Base-by-base conservation (phyloP, 2,113 vertebrate genomes). In the Empidonax traillii region DNA sequence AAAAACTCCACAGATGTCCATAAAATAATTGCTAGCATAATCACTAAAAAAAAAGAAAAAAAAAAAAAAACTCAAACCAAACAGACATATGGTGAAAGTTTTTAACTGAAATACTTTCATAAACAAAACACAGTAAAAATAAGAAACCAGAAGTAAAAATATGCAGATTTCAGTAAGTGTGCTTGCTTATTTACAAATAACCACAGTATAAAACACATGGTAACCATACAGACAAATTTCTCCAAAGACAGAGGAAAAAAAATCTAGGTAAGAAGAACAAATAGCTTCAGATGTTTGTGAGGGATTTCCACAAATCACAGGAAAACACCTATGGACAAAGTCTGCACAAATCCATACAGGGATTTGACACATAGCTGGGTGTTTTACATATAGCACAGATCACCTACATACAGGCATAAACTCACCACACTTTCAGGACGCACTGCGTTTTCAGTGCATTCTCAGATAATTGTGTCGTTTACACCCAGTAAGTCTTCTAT, bases 371-470 rank as follows among this genome's bases (percentile, higher is more conserved):
- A 12, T 3, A 30, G 7, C 1, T 2, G 8, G 62, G 37, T 21
- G n/a, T 80, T 89, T 76, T 35, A 47, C 33, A 53, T 12, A 8
- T 31, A 76, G 39, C 37, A 62, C 44, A 85, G 11, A 66, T 18
- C 28, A 52, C 44, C 31, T 24, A 25, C 0, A 0, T 12, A 59
- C 5, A 79, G 55, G 15, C 65, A 67, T 1, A 85, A 85, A 66
- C 4, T 3, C 51, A 28, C 28, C 0, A 0, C 13, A 8, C 10
- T 8, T 35, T 13, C 30, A 53, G 46, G 59, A 66, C 0, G 1
- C 33, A 2, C 27, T 7, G 58, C 27, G 37, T 14, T 90, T 35
- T 10, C 37, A 19, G 19, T 5, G 47, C 11, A 1, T 55, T 62
- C 39, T 43, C 78, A 69, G 41, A 43, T 37, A 46, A 61, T 5